Evolutionary conservation across 2,888 invertebrate species (phyloP).

Genomic region (Pasiphila rectangulata): DNA sequence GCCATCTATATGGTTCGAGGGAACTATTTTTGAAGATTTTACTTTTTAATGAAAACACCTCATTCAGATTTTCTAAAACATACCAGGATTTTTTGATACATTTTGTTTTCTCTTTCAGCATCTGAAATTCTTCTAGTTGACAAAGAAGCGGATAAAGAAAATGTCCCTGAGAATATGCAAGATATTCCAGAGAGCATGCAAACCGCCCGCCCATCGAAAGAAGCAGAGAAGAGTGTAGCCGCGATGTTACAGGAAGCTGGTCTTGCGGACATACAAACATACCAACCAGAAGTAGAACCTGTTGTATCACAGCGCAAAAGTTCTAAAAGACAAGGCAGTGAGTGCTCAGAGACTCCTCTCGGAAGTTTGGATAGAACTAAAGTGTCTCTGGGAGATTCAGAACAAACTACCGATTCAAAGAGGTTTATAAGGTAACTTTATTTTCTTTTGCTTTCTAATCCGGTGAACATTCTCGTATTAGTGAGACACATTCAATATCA

Average conservation of each 20-base stretch:
- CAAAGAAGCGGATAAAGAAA: constrained; percentile 50
- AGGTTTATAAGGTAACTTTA: constrained; percentile 64
- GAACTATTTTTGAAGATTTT: too few relatives aligned
- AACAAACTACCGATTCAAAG: constrained; percentile 56
- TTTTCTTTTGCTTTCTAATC: background rate
- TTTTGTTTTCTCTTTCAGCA: too few relatives aligned
- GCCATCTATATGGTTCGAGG: too few relatives aligned
- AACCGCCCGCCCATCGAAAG: constrained; percentile 16
- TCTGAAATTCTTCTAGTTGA: constrained; percentile 25
- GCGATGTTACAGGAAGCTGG: constrained; percentile 56
- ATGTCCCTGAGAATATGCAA: constrained; percentile 37
- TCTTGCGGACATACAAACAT: constrained; percentile 44
- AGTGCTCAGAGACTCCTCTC: constrained; percentile 55
- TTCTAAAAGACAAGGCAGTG: constrained; percentile 36
- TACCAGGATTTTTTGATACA: too few relatives aligned
- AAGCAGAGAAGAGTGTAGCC: constrained; percentile 40
- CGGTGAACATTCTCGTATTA: too few relatives aligned
- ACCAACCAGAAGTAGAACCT: constrained; percentile 11
- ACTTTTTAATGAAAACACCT: too few relatives aligned
- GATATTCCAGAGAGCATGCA: background rate
- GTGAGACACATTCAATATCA: too few relatives aligned
- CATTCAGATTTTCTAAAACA: too few relatives aligned
- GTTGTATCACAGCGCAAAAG: constrained; percentile 17
- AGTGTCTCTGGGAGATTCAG: constrained; percentile 68
- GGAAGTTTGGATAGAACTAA: constrained; percentile 70